phyloP scores from a whole-genome alignment of 2,797 vertebrate species.

The Adelosebastes latens region DNA sequence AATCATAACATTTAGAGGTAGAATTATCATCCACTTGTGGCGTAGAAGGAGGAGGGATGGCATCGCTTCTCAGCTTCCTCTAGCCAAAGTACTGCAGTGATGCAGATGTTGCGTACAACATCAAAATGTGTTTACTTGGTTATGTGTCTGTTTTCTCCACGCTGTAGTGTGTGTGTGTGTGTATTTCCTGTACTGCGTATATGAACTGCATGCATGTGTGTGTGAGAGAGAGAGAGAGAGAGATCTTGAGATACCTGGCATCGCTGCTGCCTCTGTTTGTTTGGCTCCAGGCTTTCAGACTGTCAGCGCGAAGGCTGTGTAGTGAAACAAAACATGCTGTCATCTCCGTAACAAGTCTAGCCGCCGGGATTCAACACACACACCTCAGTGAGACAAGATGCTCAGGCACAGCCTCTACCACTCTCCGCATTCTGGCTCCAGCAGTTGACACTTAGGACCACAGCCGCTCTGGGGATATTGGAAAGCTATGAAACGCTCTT shows the following conservation, averaged over 20 bases:
- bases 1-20: background rate
- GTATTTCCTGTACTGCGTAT: conserved; percentile 22
- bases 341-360: conserved; percentile 81
- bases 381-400: conserved; percentile 69
- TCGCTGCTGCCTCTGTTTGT: conserved; percentile 78
- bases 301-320: conserved; percentile 76
- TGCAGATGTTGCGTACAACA: conserved; percentile 62
- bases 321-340: conserved; percentile 83
- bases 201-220: conserved; percentile 10
- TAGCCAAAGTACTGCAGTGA: conserved; percentile 52
- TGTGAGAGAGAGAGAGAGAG: conserved; percentile 16
- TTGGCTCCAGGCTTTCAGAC: conserved; percentile 79
- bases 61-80: conserved; percentile 20
- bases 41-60: conserved; percentile 24
- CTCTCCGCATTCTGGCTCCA: conserved; percentile 49
- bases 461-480: conserved; percentile 43
- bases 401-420: conserved; percentile 60
- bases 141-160: conserved; percentile 16
- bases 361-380: conserved; percentile 64
- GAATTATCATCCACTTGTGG: background rate
- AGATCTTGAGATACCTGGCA: conserved; percentile 76
- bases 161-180: conserved; percentile 15
- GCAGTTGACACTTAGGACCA: conserved; percentile 66
- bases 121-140: conserved; percentile 36
- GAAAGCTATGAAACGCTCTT: conserved; percentile 29